Conservation (phyloP, 2,113 vertebrate genomes). For the Perca fluviatilis region DNA sequence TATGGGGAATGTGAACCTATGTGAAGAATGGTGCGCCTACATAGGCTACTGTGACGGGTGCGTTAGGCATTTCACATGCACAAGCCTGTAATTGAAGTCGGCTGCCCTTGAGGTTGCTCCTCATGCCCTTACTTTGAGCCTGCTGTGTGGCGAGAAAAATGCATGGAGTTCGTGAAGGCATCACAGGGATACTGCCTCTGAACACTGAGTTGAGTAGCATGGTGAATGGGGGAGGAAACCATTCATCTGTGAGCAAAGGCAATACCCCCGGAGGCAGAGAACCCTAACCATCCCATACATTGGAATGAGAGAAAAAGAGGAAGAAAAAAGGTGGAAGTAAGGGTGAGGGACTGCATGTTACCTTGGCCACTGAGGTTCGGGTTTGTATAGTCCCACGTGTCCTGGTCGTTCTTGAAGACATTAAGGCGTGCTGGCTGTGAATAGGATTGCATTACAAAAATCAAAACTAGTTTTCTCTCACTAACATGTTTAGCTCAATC, state of each 20-base stretch:
- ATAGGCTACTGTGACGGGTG: slow-evolving; percentile 45
- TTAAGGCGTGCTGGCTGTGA: slow-evolving; percentile 94
- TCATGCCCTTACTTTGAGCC: slow-evolving; percentile 80
- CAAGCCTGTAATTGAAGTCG: slow-evolving; percentile 39
- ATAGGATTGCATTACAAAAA: slow-evolving; percentile 28
- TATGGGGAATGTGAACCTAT: slow-evolving; percentile 63
- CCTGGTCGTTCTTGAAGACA: slow-evolving; percentile 98
- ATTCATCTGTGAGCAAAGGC: slow-evolving; percentile 59
- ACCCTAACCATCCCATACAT: slow-evolving; percentile 78
- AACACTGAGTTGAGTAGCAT: slow-evolving; percentile 12
- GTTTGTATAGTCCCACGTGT: slow-evolving; percentile 98
- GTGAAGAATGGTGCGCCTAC: slow-evolving; percentile 43
- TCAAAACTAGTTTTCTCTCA: background rate
- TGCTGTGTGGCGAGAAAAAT: slow-evolving; percentile 71
- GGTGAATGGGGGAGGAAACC: background rate
- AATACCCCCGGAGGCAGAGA: slow-evolving; percentile 70
- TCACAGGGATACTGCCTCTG: slow-evolving; percentile 70
- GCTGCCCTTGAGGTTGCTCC: slow-evolving; percentile 77
- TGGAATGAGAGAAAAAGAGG: slow-evolving; percentile 83
- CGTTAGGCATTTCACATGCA: slow-evolving; percentile 65
- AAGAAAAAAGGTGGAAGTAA: slow-evolving; percentile 41
- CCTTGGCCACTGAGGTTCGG: slow-evolving; percentile 96
- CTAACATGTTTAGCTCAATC: background rate
- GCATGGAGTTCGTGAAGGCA: slow-evolving; percentile 68
- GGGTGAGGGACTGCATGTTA: slow-evolving; percentile 74